phyloP scores from a whole-genome alignment of 2,888 invertebrate genomes.

The Trilocha varians region DNA sequence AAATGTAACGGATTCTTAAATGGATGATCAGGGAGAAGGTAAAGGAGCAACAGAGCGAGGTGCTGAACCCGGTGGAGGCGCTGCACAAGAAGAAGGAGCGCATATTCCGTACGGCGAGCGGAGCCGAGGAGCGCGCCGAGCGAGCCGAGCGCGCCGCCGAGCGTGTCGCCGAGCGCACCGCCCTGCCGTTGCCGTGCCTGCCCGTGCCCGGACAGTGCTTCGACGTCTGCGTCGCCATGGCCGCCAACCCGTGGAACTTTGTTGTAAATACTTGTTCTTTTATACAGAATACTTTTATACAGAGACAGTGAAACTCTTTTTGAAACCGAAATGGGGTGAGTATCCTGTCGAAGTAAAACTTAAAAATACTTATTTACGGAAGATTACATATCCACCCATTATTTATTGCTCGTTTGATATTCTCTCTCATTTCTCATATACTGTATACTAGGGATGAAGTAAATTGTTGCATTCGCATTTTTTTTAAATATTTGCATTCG shows the following conservation, averaged over 20 bases:
- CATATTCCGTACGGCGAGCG: conserved; percentile 39
- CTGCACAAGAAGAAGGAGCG: conserved; percentile 63
- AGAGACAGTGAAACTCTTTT: too few species aligned
- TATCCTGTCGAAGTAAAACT: too few species aligned
- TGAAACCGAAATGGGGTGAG: too few species aligned
- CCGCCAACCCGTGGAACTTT: conserved; percentile 84
- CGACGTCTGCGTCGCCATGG: conserved; percentile 81
- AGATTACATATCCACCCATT: too few species aligned
- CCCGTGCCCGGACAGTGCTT: conserved; percentile 72
- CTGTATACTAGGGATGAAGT: too few species aligned
- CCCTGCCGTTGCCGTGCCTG: conserved; percentile 48
- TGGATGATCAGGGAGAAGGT: conserved; percentile 32
- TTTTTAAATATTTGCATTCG: background rate
- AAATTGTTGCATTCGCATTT: too few species aligned
- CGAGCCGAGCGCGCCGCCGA: conserved; percentile 22
- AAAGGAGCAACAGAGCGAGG: conserved; percentile 37
- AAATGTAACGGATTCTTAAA: too few species aligned
- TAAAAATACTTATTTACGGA: too few species aligned
- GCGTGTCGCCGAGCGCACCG: too few species aligned
- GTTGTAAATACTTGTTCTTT: conserved; percentile 52
- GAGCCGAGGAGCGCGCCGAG: conserved; percentile 8
- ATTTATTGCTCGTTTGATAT: too few species aligned
- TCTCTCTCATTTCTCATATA: too few species aligned
- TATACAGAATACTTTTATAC: background rate
- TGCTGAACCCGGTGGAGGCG: conserved; percentile 47